phyloP scores from a whole-genome alignment of 2,797 vertebrate species.

The Oreonectes daqikongensis region DNA sequence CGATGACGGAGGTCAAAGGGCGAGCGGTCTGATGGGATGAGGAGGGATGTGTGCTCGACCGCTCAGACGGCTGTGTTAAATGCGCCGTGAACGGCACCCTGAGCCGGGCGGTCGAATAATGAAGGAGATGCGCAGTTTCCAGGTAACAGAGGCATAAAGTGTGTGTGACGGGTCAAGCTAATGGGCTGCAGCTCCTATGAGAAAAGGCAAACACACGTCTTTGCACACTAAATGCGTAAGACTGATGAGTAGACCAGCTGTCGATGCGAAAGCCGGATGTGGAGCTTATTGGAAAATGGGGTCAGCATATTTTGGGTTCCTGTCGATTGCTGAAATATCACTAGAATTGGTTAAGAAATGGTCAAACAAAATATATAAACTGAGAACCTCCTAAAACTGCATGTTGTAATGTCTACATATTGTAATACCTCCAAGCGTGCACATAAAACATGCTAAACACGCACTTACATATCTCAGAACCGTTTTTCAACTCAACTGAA shows the following conservation, averaged over 20 bases:
- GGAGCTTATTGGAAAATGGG: slow-evolving; percentile 10
- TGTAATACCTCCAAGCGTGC: slow-evolving; percentile 8
- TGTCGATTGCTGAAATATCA: too few relatives aligned
- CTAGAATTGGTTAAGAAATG: too few relatives aligned
- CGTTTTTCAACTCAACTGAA: neutral
- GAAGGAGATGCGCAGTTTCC: slow-evolving; percentile 66
- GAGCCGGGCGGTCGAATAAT: slow-evolving; percentile 57
- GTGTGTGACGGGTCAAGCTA: slow-evolving; percentile 61
- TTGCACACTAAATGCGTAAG: slow-evolving; percentile 55
- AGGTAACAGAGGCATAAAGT: slow-evolving; percentile 64
- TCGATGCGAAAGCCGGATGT: slow-evolving; percentile 57
- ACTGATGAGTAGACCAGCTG: slow-evolving; percentile 67
- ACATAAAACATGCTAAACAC: slow-evolving; percentile 26
- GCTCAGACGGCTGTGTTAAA: slow-evolving; percentile 36
- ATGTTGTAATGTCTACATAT: slow-evolving; percentile 1
- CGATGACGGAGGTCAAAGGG: neutral
- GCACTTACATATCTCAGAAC: slow-evolving; percentile 19
- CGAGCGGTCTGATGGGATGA: slow-evolving; percentile 14
- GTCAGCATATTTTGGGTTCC: slow-evolving; percentile 17
- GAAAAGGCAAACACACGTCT: slow-evolving; percentile 54
- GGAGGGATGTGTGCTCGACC: slow-evolving; percentile 15
- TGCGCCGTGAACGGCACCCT: slow-evolving; percentile 50
- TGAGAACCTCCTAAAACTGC: neutral
- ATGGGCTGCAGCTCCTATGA: slow-evolving; percentile 66
- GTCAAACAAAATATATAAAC: too few relatives aligned